A percentile compares a stretch with the other conserved stretches of the same genome.
These are phyloP conservation scores for Rhagium mordax DNA, from an alignment of 2,888 invertebrate species.

Conservation along the genomic window DNA sequence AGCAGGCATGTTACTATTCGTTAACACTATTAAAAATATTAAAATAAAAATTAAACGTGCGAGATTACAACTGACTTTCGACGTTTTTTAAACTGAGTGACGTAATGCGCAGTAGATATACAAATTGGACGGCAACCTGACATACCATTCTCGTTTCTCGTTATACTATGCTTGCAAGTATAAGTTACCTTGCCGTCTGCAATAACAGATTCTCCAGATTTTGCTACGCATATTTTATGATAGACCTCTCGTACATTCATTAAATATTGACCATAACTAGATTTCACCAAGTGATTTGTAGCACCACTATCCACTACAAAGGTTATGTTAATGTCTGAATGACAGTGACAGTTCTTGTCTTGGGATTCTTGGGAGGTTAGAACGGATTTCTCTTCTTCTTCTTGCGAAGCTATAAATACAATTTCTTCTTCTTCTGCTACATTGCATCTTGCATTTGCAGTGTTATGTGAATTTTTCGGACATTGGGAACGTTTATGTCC, in stretches of 20 bases:
- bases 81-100: too few relatives aligned
- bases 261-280: neutral
- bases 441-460: neutral
- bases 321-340: neutral
- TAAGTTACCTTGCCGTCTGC: too few relatives aligned
- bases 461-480: neutral
- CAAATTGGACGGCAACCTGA: too few relatives aligned
- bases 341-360: too few relatives aligned
- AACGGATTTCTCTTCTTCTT: neutral
- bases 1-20: too few relatives aligned
- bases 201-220: neutral
- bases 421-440: neutral
- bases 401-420: too few relatives aligned
- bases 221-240: neutral
- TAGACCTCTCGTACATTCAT: neutral
- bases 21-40: too few relatives aligned
- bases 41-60: too few relatives aligned
- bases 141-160: too few relatives aligned
- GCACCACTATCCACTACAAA: neutral
- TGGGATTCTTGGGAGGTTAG: neutral
- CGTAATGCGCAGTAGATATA: too few relatives aligned
- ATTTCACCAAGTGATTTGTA: neutral
- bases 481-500: neutral
- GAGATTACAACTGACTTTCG: too few relatives aligned
- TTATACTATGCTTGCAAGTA: too few relatives aligned